Evolutionary conservation across 2,888 invertebrate genomes (phyloP).

Genomic region (Graphium colonna): DNA sequence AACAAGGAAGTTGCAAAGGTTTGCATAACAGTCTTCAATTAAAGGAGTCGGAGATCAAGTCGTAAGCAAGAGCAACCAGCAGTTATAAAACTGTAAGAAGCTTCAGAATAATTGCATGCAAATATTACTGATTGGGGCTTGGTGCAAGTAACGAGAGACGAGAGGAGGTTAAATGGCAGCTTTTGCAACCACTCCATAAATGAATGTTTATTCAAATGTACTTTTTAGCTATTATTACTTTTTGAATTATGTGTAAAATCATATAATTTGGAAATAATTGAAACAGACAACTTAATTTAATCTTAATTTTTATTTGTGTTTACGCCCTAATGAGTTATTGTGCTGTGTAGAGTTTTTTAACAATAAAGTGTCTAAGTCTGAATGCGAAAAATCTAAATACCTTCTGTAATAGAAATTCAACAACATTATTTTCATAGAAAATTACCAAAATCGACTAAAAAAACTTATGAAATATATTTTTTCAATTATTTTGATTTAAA

Average conservation of each 20-base stretch:
- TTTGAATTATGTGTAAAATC: neutral
- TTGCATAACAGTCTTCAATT: constrained; percentile 27
- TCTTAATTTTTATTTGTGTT: no score
- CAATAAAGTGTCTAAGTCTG: no score
- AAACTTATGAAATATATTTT: no score
- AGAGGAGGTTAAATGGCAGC: neutral
- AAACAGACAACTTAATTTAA: neutral
- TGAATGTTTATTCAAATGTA: neutral
- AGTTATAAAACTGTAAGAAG: constrained; percentile 19
- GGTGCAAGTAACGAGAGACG: neutral
- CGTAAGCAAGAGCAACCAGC: constrained; percentile 17
- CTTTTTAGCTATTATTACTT: neutral
- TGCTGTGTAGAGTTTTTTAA: no score
- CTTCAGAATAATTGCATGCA: constrained; percentile 31
- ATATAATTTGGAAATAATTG: neutral
- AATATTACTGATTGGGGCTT: constrained; percentile 15
- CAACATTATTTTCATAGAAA: no score
- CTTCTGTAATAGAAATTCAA: no score
- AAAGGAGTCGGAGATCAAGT: constrained; percentile 29
- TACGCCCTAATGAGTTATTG: no score
- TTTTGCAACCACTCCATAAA: neutral
- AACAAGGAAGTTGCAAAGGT: constrained; percentile 1
- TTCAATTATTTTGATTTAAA: no score
- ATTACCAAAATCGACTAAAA: no score
- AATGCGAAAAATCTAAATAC: no score